A percentile compares a stretch with the other conserved stretches of the same genome.
phyloP scores from a whole-genome alignment of 2,888 invertebrate genomes.

The Acleris cristana region DNA sequence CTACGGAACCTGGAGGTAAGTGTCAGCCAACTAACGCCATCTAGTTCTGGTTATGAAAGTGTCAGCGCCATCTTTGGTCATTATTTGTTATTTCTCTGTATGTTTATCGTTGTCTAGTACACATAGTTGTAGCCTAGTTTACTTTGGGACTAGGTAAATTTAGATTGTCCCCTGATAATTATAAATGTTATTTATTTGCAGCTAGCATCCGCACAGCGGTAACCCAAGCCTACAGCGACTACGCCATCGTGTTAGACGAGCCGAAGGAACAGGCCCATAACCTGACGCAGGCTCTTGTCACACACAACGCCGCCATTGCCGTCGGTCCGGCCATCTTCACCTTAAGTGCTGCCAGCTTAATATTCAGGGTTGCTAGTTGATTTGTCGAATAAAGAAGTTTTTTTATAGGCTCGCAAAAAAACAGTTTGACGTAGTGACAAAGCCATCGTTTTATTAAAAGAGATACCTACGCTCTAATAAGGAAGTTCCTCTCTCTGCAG shows the following conservation, averaged over 20 bases:
- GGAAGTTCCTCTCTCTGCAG: too few relatives aligned
- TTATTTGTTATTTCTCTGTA: too few relatives aligned
- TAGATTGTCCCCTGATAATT: neutral
- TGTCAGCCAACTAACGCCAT: neutral
- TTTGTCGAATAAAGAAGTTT: neutral
- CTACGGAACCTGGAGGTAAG: slow-evolving; percentile 89
- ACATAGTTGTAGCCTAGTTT: too few relatives aligned
- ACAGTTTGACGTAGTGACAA: too few relatives aligned
- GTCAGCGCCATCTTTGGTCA: too few relatives aligned
- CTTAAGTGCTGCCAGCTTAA: slow-evolving; percentile 37
- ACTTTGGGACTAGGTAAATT: too few relatives aligned
- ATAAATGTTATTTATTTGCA: slow-evolving; percentile 41
- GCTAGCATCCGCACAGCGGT: slow-evolving; percentile 57
- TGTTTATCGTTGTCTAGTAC: too few relatives aligned
- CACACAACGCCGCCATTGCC: slow-evolving; percentile 43
- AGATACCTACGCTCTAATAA: too few relatives aligned
- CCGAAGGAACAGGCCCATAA: slow-evolving; percentile 61
- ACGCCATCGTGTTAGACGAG: slow-evolving; percentile 70
- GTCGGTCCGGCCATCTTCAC: slow-evolving; percentile 49
- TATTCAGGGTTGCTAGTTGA: slow-evolving; percentile 37
- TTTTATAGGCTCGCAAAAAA: too few relatives aligned
- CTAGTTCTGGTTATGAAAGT: neutral
- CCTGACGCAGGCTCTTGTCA: slow-evolving; percentile 65
- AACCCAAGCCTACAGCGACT: slow-evolving; percentile 67
- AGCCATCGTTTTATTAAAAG: too few relatives aligned